phyloP scores from a whole-genome alignment of 2,113 vertebrate species.

The Eptesicus fuscus region DNA sequence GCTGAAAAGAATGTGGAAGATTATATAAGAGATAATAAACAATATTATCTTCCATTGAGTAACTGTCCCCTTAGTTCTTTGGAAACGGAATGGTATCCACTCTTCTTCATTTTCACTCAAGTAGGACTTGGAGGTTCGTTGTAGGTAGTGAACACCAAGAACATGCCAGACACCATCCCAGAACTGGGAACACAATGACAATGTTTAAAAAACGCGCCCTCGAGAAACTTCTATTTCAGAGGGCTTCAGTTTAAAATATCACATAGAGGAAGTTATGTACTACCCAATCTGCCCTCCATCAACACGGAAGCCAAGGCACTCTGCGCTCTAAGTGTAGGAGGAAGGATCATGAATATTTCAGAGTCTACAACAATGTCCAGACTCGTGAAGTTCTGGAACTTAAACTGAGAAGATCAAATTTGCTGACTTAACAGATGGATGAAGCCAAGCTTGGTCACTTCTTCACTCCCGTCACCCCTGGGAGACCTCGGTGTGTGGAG shows the following conservation, averaged over 20 bases:
- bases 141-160: background rate
- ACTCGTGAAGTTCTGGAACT: background rate
- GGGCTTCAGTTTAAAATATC: background rate
- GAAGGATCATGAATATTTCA: constrained; percentile 42
- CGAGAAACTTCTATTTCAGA: constrained; percentile 7
- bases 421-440: background rate
- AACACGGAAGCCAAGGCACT: background rate
- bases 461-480: background rate
- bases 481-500: fast-evolving
- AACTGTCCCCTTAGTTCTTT: constrained; percentile 18
- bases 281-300: background rate
- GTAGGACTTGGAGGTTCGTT: background rate
- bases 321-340: background rate
- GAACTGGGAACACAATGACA: background rate
- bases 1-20: constrained; percentile 55
- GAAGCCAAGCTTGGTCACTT: background rate
- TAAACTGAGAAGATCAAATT: background rate
- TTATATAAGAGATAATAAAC: constrained; percentile 68
- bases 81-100: background rate
- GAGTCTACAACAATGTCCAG: constrained; percentile 35
- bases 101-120: background rate
- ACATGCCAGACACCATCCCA: background rate
- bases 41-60: constrained; percentile 49
- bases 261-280: background rate
- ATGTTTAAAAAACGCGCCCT: background rate